Conservation (phyloP, 2,797 vertebrate species). For the Danio jaintianensis region DNA sequence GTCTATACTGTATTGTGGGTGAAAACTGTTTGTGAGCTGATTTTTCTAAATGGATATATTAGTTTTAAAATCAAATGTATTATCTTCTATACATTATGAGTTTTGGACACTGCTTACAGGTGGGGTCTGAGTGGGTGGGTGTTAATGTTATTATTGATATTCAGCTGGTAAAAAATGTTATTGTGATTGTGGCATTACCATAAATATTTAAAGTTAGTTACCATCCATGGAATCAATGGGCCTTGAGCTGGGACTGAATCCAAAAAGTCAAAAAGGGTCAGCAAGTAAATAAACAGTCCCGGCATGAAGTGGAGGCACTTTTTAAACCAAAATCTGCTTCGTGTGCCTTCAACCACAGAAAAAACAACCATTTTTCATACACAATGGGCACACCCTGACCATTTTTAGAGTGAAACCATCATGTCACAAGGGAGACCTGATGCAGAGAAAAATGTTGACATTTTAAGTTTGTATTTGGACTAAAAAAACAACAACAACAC, state of each 20-base stretch:
- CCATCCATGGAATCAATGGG: neutral
- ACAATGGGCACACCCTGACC: neutral
- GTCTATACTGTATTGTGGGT: no score
- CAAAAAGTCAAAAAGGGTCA: neutral
- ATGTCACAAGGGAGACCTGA: neutral
- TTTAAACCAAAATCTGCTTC: neutral
- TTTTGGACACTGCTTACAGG: no score
- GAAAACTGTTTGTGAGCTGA: no score
- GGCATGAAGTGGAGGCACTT: neutral
- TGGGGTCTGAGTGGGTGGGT: no score
- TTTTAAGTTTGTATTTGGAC: neutral
- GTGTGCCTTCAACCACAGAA: neutral
- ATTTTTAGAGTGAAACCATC: constrained; percentile 19
- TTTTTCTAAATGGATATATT: no score
- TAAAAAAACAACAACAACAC: neutral
- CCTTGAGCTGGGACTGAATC: neutral
- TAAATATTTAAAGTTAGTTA: no score
- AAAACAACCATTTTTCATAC: constrained; percentile 7
- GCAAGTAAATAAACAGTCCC: neutral
- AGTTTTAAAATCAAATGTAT: no score
- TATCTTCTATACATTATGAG: no score
- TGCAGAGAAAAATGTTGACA: neutral
- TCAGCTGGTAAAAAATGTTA: no score
- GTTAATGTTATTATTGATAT: no score
- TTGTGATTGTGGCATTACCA: neutral